Evolutionary conservation across 1,140 invertebrate genomes (phyloP), one percentile per base, ranked within the genome.

Genomic region (Danaus plexippus): DNA sequence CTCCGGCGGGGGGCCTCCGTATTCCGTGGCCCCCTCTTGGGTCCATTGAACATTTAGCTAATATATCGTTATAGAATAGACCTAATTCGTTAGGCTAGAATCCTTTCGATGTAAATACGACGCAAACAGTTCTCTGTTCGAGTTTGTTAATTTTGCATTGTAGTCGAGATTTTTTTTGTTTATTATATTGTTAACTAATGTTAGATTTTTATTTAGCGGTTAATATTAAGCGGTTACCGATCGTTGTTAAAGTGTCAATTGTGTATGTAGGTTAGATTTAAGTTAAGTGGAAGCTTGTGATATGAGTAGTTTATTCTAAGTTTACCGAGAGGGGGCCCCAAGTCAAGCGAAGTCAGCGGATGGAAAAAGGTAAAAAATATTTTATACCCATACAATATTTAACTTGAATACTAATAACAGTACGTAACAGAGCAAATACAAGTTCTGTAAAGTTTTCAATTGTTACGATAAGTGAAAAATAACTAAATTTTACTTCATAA

Each of bases 271-370:
- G 71, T 73, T 82, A 85, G 78, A 82, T 66, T 64, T 81, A 76
- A 78, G 82, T 75, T 82, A 80, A 77, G 77, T 80, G 75, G 75
- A 75, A 81, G 80, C 80, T 84, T 82, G 82, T 85, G 78, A 84
- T 82, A 82, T 79, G 77, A 73, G 64, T 80, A 78, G 73, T 59
- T 54, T 66, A 57, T 63, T 58, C 49, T 47, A 60, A 40, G 40
- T 44, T 66, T 64, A 59, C 63, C 69, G 54, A 65, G 71, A 67
- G 73, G 73, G 64, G 59, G 65, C 54, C 53, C 54, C 46, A 9
- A 41, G 48, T 51, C 10, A 47, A 13, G 48, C 22, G 12, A 41
- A 49, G 18, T 57, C 52, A 45, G 56, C 12, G 55, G 48, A 45
- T 47, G 43, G 57, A 47, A 13, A 57, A 54, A 73, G 73, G 73